Conservation (phyloP, 2,888 invertebrate species). For the Pharmacophagus antenor region DNA sequence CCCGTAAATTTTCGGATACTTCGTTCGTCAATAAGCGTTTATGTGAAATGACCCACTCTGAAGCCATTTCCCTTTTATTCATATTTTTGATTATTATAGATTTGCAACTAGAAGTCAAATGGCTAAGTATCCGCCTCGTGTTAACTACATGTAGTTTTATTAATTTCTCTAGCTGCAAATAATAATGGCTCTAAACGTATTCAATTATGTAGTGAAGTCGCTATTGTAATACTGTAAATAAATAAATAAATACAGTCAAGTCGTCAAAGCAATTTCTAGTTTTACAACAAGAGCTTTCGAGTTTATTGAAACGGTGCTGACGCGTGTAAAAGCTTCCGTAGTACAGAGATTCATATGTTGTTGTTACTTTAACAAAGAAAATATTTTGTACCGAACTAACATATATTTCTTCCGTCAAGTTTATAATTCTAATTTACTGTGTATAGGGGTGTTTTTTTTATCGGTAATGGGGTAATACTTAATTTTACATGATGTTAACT, state of each 20-base stretch:
- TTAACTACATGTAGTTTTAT: neutral
- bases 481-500: too few species aligned
- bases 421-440: too few species aligned
- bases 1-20: neutral
- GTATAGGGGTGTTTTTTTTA: too few species aligned
- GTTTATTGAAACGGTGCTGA: slow-evolving; percentile 31
- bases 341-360: slow-evolving; percentile 2
- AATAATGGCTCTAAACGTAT: slow-evolving; percentile 46
- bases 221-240: slow-evolving; percentile 29
- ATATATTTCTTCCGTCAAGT: neutral
- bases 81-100: neutral
- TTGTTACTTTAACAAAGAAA: neutral
- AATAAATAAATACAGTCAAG: slow-evolving; percentile 28
- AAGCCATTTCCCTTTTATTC: neutral
- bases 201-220: slow-evolving; percentile 33
- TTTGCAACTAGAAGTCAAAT: neutral
- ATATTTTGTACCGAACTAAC: neutral
- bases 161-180: neutral
- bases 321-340: slow-evolving; percentile 25
- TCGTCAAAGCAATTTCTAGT: slow-evolving; percentile 31
- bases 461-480: too few species aligned
- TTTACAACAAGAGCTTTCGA: slow-evolving; percentile 32
- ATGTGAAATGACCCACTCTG: neutral
- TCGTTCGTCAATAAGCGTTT: neutral
- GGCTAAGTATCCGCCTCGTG: neutral